Percentiles rank a stretch among this genome's conserved stretches.
These are phyloP conservation scores for Ochropleura leucogaster DNA, from an alignment of 2,888 invertebrate genomes.

Conservation along the genomic window DNA sequence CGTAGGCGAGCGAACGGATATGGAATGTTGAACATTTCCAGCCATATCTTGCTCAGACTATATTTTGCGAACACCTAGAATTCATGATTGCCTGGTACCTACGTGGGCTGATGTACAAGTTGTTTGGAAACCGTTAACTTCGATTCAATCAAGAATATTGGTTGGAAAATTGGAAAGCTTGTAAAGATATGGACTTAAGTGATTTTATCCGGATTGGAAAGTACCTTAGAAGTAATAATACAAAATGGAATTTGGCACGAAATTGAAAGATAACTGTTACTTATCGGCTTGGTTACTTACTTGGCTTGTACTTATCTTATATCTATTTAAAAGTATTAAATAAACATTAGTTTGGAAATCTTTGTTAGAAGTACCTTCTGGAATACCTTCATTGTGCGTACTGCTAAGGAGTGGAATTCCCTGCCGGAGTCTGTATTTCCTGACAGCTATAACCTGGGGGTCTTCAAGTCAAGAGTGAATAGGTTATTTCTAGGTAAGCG, in stretches of 20 bases:
- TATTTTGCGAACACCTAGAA: slow-evolving; percentile 47
- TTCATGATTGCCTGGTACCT: slow-evolving; percentile 69
- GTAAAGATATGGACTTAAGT: slow-evolving; percentile 16
- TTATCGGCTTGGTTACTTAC: too few species aligned
- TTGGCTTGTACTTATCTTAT: not conserved
- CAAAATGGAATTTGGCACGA: not conserved
- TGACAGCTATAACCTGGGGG: too few species aligned
- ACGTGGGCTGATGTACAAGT: slow-evolving; percentile 54
- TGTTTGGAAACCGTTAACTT: slow-evolving; percentile 33
- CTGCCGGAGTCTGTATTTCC: too few species aligned
- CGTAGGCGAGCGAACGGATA: slow-evolving; percentile 68
- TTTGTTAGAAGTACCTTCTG: too few species aligned
- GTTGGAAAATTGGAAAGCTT: slow-evolving; percentile 37
- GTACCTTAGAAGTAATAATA: not conserved
- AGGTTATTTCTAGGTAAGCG: too few species aligned
- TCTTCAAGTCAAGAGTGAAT: too few species aligned
- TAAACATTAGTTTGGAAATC: not conserved
- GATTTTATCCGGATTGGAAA: slow-evolving; percentile 22
- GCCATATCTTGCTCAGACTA: slow-evolving; percentile 46
- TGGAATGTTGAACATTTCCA: slow-evolving; percentile 65
- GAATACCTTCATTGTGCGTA: too few species aligned
- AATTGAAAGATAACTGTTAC: not conserved
- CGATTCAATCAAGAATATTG: slow-evolving; percentile 37
- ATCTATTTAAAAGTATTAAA: too few species aligned
- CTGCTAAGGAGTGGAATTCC: too few species aligned